Conservation (phyloP, 2,797 vertebrate species). For the Arrhamphus sclerolepis region DNA sequence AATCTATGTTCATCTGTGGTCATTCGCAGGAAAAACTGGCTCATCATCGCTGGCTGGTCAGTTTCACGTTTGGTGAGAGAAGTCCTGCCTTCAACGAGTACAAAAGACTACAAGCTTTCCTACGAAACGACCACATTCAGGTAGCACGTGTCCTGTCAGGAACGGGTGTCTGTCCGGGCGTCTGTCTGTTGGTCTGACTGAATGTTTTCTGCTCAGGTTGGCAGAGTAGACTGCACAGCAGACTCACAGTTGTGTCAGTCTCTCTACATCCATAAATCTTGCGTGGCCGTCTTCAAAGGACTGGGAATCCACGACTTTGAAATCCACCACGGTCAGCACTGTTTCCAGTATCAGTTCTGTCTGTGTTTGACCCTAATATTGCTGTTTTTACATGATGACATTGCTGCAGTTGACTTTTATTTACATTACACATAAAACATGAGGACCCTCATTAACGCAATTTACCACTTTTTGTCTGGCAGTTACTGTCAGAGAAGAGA, state of each 20-base stretch:
- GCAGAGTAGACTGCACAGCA: constrained; percentile 87
- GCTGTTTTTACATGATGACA: background rate
- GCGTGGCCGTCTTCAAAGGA: constrained; percentile 93
- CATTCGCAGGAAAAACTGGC: constrained; percentile 83
- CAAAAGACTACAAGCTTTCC: constrained; percentile 89
- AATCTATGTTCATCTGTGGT: background rate
- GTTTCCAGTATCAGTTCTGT: background rate
- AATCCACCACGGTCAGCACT: constrained; percentile 92
- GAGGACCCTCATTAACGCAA: too few species aligned
- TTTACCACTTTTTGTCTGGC: too few species aligned
- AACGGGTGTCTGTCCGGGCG: background rate
- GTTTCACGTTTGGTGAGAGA: constrained; percentile 87
- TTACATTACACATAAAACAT: too few species aligned
- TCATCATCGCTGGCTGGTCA: constrained; percentile 92
- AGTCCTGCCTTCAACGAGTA: constrained; percentile 82
- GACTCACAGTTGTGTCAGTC: constrained; percentile 85
- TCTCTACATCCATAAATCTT: constrained; percentile 89
- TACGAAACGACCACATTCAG: constrained; percentile 91
- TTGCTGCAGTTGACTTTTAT: too few species aligned
- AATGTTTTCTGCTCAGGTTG: constrained; percentile 79
- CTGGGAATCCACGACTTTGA: constrained; percentile 92
- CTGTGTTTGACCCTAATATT: background rate
- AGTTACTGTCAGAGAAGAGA: too few species aligned
- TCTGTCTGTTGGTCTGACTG: background rate
- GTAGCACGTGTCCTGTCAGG: constrained; percentile 66